phyloP scores from a whole-genome alignment of 2,797 vertebrate species.

The Cryptoblepharus egeriae region DNA sequence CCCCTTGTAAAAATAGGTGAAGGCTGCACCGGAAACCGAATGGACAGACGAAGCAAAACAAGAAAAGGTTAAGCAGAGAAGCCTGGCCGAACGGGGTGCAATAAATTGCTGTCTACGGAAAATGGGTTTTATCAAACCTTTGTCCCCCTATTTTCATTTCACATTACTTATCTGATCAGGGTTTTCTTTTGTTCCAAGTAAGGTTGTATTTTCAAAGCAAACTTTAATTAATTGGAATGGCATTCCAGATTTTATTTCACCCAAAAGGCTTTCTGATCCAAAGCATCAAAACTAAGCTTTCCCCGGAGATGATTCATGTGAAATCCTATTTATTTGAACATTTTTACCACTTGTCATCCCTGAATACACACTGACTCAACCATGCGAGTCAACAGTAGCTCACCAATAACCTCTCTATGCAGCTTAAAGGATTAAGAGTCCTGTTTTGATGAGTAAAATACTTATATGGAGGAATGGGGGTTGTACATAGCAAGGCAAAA shows the following conservation, averaged over 20 bases:
- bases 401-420: background rate
- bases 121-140: background rate
- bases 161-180: background rate
- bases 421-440: background rate
- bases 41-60: background rate
- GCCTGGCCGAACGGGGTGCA: background rate
- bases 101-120: background rate
- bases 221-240: background rate
- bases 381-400: no score
- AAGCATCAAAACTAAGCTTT: background rate
- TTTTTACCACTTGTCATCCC: background rate
- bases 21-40: slow-evolving; percentile 72
- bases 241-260: background rate
- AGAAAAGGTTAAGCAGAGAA: background rate
- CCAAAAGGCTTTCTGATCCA: background rate
- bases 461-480: background rate
- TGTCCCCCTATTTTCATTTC: background rate
- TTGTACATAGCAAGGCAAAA: background rate
- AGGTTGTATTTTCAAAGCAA: background rate
- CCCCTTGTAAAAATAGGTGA: slow-evolving; percentile 94
- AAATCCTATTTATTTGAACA: background rate
- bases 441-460: background rate
- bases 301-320: background rate
- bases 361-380: background rate
- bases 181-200: background rate